A percentile compares a stretch with the other conserved stretches of the same genome.
Conservation (phyloP, 1,140 invertebrate genomes). For the Zaprionus africanus region DNA sequence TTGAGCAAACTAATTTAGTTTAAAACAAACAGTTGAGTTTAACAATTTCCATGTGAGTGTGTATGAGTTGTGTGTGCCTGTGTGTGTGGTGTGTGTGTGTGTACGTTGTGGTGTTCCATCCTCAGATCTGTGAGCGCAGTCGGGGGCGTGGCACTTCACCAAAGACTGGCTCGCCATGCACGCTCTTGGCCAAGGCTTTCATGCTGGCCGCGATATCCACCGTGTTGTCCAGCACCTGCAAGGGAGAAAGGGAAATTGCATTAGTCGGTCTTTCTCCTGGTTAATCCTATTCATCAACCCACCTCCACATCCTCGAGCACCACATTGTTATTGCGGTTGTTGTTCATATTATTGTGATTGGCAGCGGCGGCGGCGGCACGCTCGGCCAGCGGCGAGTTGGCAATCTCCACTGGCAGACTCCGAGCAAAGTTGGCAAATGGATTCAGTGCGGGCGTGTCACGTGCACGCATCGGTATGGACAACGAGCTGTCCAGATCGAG, state of each 20-base stretch:
- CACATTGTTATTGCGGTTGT: constrained; percentile 48
- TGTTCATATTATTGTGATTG: constrained; percentile 42
- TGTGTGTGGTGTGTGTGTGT: constrained; percentile 31
- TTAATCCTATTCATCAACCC: not conserved
- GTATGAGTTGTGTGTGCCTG: not conserved
- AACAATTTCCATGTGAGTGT: constrained; percentile 20
- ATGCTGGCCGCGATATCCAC: constrained; percentile 94
- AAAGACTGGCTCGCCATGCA: constrained; percentile 93
- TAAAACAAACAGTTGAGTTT: constrained; percentile 60
- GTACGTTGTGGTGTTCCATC: constrained; percentile 60
- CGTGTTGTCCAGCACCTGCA: constrained; percentile 75
- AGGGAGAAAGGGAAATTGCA: not conserved
- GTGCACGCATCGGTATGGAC: constrained; percentile 62
- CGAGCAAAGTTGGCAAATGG: constrained; percentile 66
- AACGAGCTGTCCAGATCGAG: constrained; percentile 74
- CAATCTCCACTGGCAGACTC: constrained; percentile 80
- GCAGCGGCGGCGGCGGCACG: constrained; percentile 46
- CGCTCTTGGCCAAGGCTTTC: constrained; percentile 93
- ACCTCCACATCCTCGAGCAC: constrained; percentile 69
- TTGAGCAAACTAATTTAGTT: constrained; percentile 82
- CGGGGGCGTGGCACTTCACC: constrained; percentile 92
- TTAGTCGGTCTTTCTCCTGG: not conserved
- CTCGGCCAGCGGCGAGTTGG: constrained; percentile 68
- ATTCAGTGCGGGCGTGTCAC: constrained; percentile 39
- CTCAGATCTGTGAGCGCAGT: constrained; percentile 91